These are phyloP conservation scores for Heliconius hewitsoni DNA, from an alignment of 1,140 invertebrate genomes.

Conservation along the genomic window DNA sequence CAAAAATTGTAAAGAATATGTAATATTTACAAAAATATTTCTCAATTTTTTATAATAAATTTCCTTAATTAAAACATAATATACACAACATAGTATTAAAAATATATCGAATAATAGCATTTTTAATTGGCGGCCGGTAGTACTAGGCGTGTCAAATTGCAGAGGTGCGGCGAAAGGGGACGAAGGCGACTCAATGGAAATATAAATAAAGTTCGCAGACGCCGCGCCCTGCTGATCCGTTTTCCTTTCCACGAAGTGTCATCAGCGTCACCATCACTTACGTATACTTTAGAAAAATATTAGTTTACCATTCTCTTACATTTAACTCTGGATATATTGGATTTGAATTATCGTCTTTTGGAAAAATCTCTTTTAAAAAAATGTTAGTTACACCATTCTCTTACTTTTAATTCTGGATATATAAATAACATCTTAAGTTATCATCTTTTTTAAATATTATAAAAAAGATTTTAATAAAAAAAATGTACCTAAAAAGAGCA, in stretches of 20 bases:
- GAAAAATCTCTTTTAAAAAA: neutral
- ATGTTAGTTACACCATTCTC: too few relatives aligned
- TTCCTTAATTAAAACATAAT: neutral
- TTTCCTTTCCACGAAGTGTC: slow-evolving; percentile 59
- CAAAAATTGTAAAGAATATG: too few relatives aligned
- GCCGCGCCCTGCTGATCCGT: slow-evolving; percentile 56
- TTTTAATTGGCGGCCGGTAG: neutral
- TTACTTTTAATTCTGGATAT: too few relatives aligned
- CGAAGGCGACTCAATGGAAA: slow-evolving; percentile 57
- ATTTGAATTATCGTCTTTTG: too few relatives aligned
- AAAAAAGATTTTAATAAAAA: too few relatives aligned
- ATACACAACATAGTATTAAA: neutral
- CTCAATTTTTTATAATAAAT: too few relatives aligned
- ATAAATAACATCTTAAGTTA: too few relatives aligned
- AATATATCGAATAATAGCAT: neutral
- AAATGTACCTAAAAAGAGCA: neutral
- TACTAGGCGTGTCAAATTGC: slow-evolving; percentile 45
- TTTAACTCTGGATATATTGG: too few relatives aligned
- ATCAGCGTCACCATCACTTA: slow-evolving; percentile 23
- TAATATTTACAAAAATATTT: too few relatives aligned
- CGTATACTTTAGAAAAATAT: slow-evolving; percentile 16
- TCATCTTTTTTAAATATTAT: too few relatives aligned
- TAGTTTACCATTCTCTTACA: too few relatives aligned
- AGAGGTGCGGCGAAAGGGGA: slow-evolving; percentile 34
- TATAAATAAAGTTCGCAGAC: slow-evolving; percentile 61